Percentiles rank a stretch among this genome's conserved stretches.
phyloP scores from a whole-genome alignment of 2,797 vertebrate species.

The Tragopan temminckii region DNA sequence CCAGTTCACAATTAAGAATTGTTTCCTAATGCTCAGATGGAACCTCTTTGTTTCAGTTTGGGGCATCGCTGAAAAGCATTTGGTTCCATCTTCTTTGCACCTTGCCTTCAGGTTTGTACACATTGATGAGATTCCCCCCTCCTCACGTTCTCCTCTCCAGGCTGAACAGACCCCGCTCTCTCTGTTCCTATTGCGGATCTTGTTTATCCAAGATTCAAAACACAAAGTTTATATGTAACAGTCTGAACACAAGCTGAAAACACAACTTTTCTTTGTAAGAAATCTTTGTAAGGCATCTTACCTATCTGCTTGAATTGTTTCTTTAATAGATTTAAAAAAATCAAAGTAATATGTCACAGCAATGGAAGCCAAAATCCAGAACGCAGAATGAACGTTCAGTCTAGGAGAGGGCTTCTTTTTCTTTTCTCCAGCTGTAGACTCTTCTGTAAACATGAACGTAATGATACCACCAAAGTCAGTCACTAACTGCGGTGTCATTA shows the following conservation, averaged over 20 bases:
- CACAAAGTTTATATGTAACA: background rate
- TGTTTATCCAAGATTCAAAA: background rate
- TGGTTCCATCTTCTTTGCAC: background rate
- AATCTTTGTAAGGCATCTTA: slow-evolving; percentile 63
- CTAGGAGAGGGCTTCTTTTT: slow-evolving; percentile 86
- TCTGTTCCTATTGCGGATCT: background rate
- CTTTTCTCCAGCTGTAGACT: slow-evolving; percentile 80
- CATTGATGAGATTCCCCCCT: background rate
- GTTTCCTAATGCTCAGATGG: background rate
- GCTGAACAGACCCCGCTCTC: background rate
- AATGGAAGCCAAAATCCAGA: slow-evolving; percentile 93
- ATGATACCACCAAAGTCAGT: slow-evolving; percentile 24
- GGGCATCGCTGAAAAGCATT: background rate
- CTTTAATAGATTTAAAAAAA: slow-evolving; percentile 88
- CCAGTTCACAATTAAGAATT: background rate
- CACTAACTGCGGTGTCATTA: background rate
- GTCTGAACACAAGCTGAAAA: background rate
- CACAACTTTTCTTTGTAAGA: background rate
- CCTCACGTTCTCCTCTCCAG: background rate
- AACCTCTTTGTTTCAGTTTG: background rate
- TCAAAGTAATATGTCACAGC: slow-evolving; percentile 92
- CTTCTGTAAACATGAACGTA: slow-evolving; percentile 79
- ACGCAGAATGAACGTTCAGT: slow-evolving; percentile 92
- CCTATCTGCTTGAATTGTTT: slow-evolving; percentile 89
- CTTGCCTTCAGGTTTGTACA: background rate